Conservation (phyloP, 2,888 invertebrate species). For the Clanis bilineata region DNA sequence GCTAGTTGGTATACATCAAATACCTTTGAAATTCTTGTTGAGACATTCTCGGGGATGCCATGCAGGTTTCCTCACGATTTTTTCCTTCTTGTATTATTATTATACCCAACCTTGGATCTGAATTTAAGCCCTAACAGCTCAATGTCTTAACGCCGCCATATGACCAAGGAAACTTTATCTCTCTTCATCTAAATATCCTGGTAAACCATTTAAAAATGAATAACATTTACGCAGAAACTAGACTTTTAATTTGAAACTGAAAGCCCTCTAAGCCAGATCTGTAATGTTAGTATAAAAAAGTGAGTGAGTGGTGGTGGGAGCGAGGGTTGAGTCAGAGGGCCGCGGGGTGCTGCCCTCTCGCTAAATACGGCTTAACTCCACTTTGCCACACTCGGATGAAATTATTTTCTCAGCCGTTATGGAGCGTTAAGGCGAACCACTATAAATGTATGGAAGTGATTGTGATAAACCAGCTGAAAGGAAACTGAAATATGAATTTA, state of each 20-base stretch:
- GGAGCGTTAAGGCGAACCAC: conserved; percentile 15
- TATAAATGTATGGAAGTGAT: no score
- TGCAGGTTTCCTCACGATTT: no score
- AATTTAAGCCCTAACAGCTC: no score
- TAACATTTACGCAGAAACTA: not conserved
- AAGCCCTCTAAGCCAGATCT: not conserved
- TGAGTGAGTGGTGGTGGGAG: conserved; percentile 3
- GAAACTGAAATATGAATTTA: no score
- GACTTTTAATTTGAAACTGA: not conserved
- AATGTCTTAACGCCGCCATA: no score
- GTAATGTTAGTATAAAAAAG: conserved; percentile 10
- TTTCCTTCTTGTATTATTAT: no score
- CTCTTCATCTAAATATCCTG: not conserved
- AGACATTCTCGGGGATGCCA: no score
- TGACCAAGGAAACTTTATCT: no score
- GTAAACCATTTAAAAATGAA: not conserved
- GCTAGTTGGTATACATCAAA: no score
- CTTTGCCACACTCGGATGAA: conserved; percentile 21
- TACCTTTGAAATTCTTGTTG: no score
- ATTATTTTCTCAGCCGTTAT: conserved; percentile 20
- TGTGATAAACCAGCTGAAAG: no score
- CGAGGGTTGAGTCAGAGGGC: conserved; percentile 16
- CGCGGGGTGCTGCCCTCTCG: conserved; percentile 13
- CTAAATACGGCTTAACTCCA: conserved; percentile 23
- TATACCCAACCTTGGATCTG: no score